Evolutionary conservation across 2,113 vertebrate species (phyloP), one percentile per base, ranked within the genome.

Genomic region (Eretmochelys imbricata): DNA sequence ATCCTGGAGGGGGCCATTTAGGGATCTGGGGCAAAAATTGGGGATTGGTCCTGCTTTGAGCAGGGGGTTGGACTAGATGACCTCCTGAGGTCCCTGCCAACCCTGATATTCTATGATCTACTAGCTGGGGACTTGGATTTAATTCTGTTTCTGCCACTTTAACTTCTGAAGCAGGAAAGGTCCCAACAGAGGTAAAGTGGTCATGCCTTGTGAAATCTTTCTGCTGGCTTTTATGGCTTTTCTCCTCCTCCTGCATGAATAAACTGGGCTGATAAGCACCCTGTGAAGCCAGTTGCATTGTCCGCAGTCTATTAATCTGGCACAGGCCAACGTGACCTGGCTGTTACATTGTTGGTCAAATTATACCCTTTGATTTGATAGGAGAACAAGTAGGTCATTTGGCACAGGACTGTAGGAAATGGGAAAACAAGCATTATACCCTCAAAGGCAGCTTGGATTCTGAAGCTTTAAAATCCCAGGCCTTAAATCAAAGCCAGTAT

Each of bases 61-160:
- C 42, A 42, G 42, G 42, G 42, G 42, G 42, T 42, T 42, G 42
- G 42, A 42, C 42, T 42, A 42, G 42, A 42, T 42, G 42, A 42
- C 42, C 42, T 42, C 42, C 42, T 42, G 42, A 42, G 42, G 42
- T 42, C 42, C 42, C 42, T 42, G 42, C 4, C 42, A 42, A 42
- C 42, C 42, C 42, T 42, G 42, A 42, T 42, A 42, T 42, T 42
- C 42, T 42, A 42, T 42, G 42, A 42, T 42, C 42, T 42, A 42
- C 42, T 62, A 31, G 3, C 29, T 20, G 84, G 46, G 76, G 24
- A 12, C 12, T 38, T 4, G 42, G 10, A 24, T 93, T 89, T 57
- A 94, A 10, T 46, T 86, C 16, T 62, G 17, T 78, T 65, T 80
- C 82, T 88, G 42, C 42, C 84, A 91, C 78, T 57, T 88, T 59